Evolutionary conservation across 2,797 vertebrate species (phyloP), one percentile per base, ranked within the genome.

Genomic region (Momotus momota): DNA sequence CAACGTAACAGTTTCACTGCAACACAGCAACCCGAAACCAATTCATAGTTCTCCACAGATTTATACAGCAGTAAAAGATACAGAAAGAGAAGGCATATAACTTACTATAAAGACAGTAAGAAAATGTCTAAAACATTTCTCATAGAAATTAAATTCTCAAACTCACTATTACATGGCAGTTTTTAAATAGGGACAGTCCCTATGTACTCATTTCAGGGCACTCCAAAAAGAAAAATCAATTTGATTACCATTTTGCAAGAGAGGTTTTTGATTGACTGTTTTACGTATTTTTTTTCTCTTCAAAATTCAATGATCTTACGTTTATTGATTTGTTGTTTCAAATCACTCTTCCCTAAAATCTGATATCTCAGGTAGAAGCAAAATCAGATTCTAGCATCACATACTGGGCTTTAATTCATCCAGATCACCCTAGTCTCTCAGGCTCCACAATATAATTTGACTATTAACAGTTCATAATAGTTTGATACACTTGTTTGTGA

Each of bases 111-210:
- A 88, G 48, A 61, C 69, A 75, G 7, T 65, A 93, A 72, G 54
- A 81, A 95, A 86, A 35, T 26, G 52, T 71, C 62, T 40, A 60
- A 80, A 67, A 60, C 43, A 77, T 93, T 90, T 84, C 58, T 93
- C 78, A 85, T 4, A 69, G 38, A 88, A 94, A 94, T 69, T 0
- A 81, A 88, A 87, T 90, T 90, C 64, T 93, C 81, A 82, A 82
- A 62, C 74, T 86, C 54, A 23, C 29, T 77, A 60, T 41, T 75
- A 70, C 45, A 66, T 3, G 14, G 26, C 45, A 82, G 48, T 38
- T 83, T 85, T 90, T 82, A 90, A 77, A 91, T 17, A 78, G 51
- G 27, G 21, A 65, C 55, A 61, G 61, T 62, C 70, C 83, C 29
- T 6, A 81, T 84, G 64, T 58, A 75, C 33, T 79, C 62, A 75